Evolutionary conservation across 35 echinoderm and acorn worm genomes (phyloP).

Genomic region (Nesometra sesokonis): DNA sequence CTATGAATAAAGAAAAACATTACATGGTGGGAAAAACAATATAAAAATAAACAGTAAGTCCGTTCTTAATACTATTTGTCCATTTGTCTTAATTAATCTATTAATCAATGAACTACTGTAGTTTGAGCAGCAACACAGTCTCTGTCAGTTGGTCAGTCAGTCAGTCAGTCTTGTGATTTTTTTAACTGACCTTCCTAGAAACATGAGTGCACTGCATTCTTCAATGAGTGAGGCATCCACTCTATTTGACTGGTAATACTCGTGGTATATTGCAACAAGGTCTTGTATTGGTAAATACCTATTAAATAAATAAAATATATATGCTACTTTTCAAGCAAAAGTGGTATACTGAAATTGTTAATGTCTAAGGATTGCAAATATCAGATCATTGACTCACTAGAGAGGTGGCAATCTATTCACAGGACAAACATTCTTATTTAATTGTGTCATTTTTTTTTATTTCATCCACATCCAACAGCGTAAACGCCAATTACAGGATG

Average conservation of each 20-base stretch:
- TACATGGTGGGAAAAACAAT: too few relatives aligned
- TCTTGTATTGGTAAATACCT: slow-evolving; percentile 59
- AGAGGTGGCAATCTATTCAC: too few relatives aligned
- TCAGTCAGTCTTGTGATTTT: not conserved
- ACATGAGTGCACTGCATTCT: slow-evolving; percentile 47
- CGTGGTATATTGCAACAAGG: slow-evolving; percentile 39
- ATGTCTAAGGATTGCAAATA: not conserved
- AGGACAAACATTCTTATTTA: too few relatives aligned
- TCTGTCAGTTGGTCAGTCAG: not conserved
- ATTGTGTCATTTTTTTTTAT: too few relatives aligned
- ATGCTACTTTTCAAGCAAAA: too few relatives aligned
- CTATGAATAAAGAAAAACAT: slow-evolving; percentile 4
- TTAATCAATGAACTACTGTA: too few relatives aligned
- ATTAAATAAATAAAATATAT: not conserved
- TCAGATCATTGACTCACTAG: not conserved
- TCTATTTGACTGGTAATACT: slow-evolving; percentile 25
- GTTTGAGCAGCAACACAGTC: not conserved
- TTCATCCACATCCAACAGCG: too few relatives aligned
- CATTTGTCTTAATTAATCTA: not conserved
- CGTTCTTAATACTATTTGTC: too few relatives aligned
- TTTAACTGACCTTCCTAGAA: slow-evolving; percentile 24
- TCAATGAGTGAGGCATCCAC: slow-evolving; percentile 28
- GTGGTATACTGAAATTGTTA: not conserved
- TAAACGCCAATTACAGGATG: too few relatives aligned
- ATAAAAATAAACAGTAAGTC: too few relatives aligned